Evolutionary conservation across 1,140 invertebrate genomes (phyloP).

Genomic region (Hormaphis cornu): DNA sequence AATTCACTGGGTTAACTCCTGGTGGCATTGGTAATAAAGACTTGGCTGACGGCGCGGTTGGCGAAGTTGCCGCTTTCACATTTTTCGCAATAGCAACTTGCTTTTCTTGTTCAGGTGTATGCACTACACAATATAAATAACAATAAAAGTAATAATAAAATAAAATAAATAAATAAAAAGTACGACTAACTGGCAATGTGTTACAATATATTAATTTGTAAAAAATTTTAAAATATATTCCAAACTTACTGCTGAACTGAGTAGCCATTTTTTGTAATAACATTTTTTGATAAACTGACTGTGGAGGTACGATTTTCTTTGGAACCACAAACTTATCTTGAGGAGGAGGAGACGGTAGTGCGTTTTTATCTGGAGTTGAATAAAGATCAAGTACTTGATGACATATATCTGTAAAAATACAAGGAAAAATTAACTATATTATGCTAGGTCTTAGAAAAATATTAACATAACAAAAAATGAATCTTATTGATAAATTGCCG

Average conservation of each 20-base stretch:
- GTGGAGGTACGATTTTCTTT: constrained; percentile 16
- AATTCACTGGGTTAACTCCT: constrained; percentile 4
- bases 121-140: constrained; percentile 24
- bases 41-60: background rate
- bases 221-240: background rate
- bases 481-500: too few species aligned
- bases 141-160: background rate
- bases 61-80: background rate
- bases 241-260: constrained; percentile 16
- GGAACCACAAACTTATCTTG: constrained; percentile 27
- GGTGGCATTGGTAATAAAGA: constrained; percentile 19
- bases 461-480: too few species aligned
- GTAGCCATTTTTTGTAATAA: constrained; percentile 26
- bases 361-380: constrained; percentile 43
- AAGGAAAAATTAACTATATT: constrained; percentile 20
- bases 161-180: background rate
- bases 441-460: too few species aligned
- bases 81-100: constrained; percentile 24
- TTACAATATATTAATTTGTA: too few species aligned
- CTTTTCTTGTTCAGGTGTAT: constrained; percentile 20
- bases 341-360: background rate
- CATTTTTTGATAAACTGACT: constrained; percentile 28
- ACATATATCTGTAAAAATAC: constrained; percentile 68
- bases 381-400: constrained; percentile 90
- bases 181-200: background rate